Percentiles rank a stretch among this genome's conserved stretches.
Conservation (phyloP, 2,113 vertebrate species). For the Leptodactylus fuscus region DNA sequence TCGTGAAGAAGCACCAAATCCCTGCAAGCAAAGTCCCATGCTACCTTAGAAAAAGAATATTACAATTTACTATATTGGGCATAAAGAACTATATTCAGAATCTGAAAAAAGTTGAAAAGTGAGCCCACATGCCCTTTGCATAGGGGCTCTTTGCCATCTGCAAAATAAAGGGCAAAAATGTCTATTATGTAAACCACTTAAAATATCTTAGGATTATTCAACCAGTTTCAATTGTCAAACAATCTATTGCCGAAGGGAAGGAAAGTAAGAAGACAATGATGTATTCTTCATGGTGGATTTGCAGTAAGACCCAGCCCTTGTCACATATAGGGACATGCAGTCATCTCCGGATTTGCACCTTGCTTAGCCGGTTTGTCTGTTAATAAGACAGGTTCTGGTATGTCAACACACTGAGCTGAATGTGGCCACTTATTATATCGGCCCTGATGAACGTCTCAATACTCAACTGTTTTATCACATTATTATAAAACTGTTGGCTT, state of each 20-base stretch:
- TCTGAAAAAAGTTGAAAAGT: background rate
- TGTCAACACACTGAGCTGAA: slow-evolving; percentile 14
- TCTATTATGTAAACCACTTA: background rate
- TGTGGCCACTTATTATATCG: background rate
- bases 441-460: background rate
- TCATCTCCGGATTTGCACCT: background rate
- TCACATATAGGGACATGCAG: background rate
- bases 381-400: background rate
- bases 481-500: too few species aligned
- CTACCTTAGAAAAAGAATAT: too few species aligned
- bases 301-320: slow-evolving; percentile 20
- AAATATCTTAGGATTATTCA: background rate
- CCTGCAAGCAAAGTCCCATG: too few species aligned
- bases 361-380: slow-evolving; percentile 23
- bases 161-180: background rate
- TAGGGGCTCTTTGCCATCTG: background rate
- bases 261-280: slow-evolving; percentile 27
- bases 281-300: background rate
- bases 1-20: too few species aligned
- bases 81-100: background rate
- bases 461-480: background rate
- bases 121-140: background rate
- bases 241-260: slow-evolving; percentile 8
- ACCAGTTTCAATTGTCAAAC: background rate
- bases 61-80: background rate